Base-by-base conservation (phyloP, 1,140 invertebrate species). In the Muscidifurax raptorellus region DNA sequence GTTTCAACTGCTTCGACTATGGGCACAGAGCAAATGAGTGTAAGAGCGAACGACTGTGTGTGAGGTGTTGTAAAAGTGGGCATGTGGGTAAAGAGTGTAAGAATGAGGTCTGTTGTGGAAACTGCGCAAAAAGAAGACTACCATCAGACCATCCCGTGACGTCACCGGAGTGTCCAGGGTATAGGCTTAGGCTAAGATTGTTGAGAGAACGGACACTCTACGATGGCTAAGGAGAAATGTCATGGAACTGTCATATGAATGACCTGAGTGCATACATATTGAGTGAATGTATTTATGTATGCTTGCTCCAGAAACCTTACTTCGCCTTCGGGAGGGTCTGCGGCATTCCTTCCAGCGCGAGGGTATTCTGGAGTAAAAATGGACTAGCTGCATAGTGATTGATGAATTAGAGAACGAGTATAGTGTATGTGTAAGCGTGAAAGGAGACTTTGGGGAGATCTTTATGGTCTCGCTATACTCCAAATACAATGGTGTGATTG, bases 401-500 rank as follows among this genome's bases (percentile, higher is more conserved):
- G 87, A 88, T 84, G 85, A 88, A 80, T 87, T 86, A 44, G 71
- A 6, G 1, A 12, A 0, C 27, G 82, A 81, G 9, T 13, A 72
- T 72, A 22, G 28, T 69, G 81, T 83, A 7, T 83, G 84, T 25
- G 80, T 87, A 2, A 83, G 84, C 80, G 22, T 87, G 22, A 80
- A 82, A 25, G 86, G 86, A 0, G 32, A n/a, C 0, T 82, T 82
- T 25, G 86, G 86, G n/a, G 80, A 72, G 13, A 12, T 85, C 10
- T 83, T 78, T 82, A 77, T 84, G 1, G 47, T 75, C 22, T 86
- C 81, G 7, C 28, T 86, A 25, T 87, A 86, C 79, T 86, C 72
- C 44, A 72, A 74, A 7, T 71, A 72, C 22, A 71, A 74, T 18
- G 67, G 6, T 3, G 77, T 69, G 0, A 67, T 83, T 18, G 78